Evolutionary conservation across 1,140 invertebrate species (phyloP), one percentile per base, ranked within the genome.

Genomic region (Diachasma alloeum): DNA sequence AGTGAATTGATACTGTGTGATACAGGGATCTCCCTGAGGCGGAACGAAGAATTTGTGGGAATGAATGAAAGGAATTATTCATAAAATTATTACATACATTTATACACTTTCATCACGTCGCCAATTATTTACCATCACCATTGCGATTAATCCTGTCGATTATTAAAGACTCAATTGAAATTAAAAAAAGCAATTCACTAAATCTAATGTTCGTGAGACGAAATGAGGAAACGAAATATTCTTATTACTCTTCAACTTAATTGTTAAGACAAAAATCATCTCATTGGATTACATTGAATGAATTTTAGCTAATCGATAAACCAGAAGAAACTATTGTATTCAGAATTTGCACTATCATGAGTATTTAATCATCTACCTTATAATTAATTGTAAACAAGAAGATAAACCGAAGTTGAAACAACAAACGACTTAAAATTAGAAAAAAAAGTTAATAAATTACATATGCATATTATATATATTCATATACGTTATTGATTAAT

Each of bases 401-500:
- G 66, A 53, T 46, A 67, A 73, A 17, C 46, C 37, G 56, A 59
- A 77, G 36, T 46, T 19, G 19, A 73, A 72, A 48, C 10, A 76
- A 48, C 39, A 11, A 13, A 71, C 46, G 42, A 42, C 24, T 44
- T 26, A 11, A 31, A 48, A 48, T 48, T 46, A 9, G 39, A 46
- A 26, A 11, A 44, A 48, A 19, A 15, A 70, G 15, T n/a, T 31
- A 19, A 53, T 37, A 22, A 46, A 69, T 26, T 36, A 69, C 37
- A 69, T 46, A 17, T 42, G 4, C 26, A 48, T 53, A 69, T 53
- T 67, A 66, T 69, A 44, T 68, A 46, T 68, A 44, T 68, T 75
- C 42, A 68, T 42, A 72, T 72, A 72, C 19, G 24, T 48, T 24
- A 81, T 71, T 71, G 72, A 53, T 53, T 69, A 46, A 56, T 76